Evolutionary conservation across 2,888 invertebrate species (phyloP).

Genomic region (Diarsia rubi): DNA sequence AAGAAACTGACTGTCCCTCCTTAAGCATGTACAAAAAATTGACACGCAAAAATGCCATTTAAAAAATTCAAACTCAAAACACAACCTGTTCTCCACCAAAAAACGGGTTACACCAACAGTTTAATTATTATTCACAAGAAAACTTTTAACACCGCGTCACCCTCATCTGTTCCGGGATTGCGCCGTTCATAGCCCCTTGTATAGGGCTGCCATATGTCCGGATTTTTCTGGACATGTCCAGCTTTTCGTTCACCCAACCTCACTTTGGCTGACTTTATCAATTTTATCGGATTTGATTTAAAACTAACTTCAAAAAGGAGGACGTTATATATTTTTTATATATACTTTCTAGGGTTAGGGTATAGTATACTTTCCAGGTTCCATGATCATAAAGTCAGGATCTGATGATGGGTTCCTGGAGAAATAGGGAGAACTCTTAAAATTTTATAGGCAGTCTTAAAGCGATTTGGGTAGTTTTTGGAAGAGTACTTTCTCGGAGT

Average conservation of each 20-base stretch:
- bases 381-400: no score
- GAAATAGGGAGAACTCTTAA: no score
- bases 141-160: constrained; percentile 4
- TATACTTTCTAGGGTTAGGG: no score
- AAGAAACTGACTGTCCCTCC: no score
- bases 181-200: constrained; percentile 16
- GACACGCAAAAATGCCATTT: background rate
- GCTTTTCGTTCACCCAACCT: background rate
- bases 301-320: no score
- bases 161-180: constrained; percentile 6
- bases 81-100: background rate
- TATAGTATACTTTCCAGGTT: no score
- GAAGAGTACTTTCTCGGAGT: no score
- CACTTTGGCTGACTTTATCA: background rate
- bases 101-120: background rate
- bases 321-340: no score
- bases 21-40: no score
- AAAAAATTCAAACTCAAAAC: background rate
- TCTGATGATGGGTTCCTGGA: no score
- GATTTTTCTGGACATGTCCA: background rate
- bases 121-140: constrained; percentile 3
- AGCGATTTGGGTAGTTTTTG: no score
- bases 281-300: background rate
- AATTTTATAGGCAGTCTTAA: no score
- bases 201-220: background rate